Base-by-base conservation (phyloP, 2,888 invertebrate species). In the Sclerodermus sp. region DNA sequence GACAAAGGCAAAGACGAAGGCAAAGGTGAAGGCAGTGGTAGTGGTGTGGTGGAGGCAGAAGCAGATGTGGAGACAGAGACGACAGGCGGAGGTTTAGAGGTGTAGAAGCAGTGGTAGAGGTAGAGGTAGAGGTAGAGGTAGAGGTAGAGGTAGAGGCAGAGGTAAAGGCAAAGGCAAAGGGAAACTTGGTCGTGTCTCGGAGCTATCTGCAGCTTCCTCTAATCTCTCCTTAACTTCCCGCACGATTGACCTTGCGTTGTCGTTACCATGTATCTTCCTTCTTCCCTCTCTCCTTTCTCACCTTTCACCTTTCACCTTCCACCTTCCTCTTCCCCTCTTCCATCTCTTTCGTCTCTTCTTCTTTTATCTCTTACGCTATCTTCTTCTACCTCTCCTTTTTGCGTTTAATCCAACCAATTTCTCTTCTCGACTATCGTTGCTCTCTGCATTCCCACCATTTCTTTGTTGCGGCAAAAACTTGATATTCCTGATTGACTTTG, bases 331-430 rank as follows among this genome's bases (percentile, higher is more conserved):
- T 39, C 13, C 45, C 34, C 37, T 16, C 31, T 23, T 50, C 37
- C 29, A 43, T 38, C 45, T 29, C 39, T 9, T 42, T 34, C 18
- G 17, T 45, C 37, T 47, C 36, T 36, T 41, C 31, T 34, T 31
- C 41, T 45, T 41, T n/a, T n/a, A n/a, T n/a, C n/a, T n/a, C n/a
- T 14, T 42, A 23, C 23, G 14, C 40, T 42, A 40, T 37, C 30
- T 40, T 30, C 38, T 16, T 29, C 39, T 15, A 34, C n/a, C 1
- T 39, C 12, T 39, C 38, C 30, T 45, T 13, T 23, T 12, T 8
- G 9, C 9, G 12, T 5, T 38, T 6, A 1, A 23, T 29, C 32
- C n/a, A n/a, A 46, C 32, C 9, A 9, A 40, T 39, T 43, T 9
- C 13, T 12, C 14, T 37, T 29, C 32, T 30, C 15, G 18, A 14